These are phyloP conservation scores for Dryadula phaetusa DNA, from an alignment of 2,888 invertebrate genomes.

Conservation along the genomic window DNA sequence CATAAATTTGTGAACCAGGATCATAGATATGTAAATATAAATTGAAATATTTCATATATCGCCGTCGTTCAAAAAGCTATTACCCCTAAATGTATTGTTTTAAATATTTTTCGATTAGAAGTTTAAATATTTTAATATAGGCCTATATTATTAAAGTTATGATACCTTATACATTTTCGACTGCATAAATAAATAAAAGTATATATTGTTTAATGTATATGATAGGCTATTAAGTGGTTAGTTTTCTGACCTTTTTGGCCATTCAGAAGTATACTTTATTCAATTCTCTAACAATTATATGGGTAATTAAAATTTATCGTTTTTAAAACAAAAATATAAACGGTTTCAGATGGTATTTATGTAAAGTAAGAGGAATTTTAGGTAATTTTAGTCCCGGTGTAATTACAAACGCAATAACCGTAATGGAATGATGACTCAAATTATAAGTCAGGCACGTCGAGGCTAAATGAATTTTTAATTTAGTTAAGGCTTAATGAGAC, in stretches of 20 bases:
- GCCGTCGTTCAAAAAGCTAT: background rate
- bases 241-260: background rate
- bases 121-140: too few species aligned
- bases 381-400: background rate
- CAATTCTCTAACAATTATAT: too few species aligned
- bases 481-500: constrained; percentile 2
- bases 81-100: too few species aligned
- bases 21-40: constrained; percentile 1
- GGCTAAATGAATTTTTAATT: constrained; percentile 22
- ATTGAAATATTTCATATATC: background rate
- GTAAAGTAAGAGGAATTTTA: constrained; percentile 1
- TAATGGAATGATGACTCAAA: constrained; percentile 18
- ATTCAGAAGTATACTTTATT: background rate
- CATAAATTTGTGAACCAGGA: background rate
- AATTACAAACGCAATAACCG: constrained; percentile 33
- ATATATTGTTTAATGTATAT: too few species aligned
- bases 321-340: background rate
- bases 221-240: too few species aligned
- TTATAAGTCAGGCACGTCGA: constrained; percentile 16
- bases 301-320: too few species aligned
- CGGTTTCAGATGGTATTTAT: background rate
- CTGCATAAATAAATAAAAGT: too few species aligned
- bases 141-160: too few species aligned
- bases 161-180: too few species aligned
- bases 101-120: background rate